Evolutionary conservation across 2,113 vertebrate genomes (phyloP).

Genomic region (Steatornis caripensis): DNA sequence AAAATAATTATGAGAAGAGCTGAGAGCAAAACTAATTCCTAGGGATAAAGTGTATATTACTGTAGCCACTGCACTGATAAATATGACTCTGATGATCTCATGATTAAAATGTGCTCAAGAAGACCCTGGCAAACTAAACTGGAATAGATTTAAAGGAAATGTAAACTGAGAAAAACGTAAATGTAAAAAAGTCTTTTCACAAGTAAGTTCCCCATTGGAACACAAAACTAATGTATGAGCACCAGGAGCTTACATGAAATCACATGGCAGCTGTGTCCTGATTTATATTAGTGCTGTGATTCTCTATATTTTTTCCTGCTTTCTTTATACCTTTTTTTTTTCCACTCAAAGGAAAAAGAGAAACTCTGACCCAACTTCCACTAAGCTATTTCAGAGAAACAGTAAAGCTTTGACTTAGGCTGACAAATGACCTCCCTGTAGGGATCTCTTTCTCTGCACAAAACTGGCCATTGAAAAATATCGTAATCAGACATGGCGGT

Average conservation of each 20-base stretch:
- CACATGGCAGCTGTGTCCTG: background rate
- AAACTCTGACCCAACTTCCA: slow-evolving; percentile 2
- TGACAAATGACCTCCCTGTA: slow-evolving; percentile 24
- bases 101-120: background rate
- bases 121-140: background rate
- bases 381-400: slow-evolving; percentile 26
- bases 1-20: background rate
- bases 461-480: slow-evolving; percentile 60
- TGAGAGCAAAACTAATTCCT: background rate
- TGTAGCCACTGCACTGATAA: background rate
- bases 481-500: slow-evolving; percentile 48
- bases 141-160: background rate
- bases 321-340: background rate
- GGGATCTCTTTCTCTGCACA: slow-evolving; percentile 40
- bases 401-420: slow-evolving; percentile 14
- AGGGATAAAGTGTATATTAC: background rate
- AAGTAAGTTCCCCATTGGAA: background rate
- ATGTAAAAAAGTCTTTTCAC: background rate
- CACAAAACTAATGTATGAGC: background rate
- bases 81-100: background rate
- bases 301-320: background rate
- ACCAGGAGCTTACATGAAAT: background rate
- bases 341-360: background rate
- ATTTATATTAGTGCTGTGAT: background rate
- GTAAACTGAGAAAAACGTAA: background rate